Conservation (phyloP, 2,888 invertebrate genomes). For the Perdita meconis region DNA sequence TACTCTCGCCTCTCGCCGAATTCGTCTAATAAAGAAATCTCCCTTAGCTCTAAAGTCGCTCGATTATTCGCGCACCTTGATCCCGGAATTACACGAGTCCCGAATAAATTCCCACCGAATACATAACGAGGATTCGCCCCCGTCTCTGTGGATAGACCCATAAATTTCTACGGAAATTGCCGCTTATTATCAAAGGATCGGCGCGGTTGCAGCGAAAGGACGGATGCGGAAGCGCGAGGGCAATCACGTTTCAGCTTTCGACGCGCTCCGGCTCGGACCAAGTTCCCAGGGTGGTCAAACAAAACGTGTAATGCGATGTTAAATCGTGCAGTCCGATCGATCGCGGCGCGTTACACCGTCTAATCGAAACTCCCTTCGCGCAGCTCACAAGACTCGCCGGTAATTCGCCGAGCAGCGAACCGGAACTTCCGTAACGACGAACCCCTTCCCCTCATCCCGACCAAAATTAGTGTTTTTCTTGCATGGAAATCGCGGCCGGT, state of each 20-base stretch:
- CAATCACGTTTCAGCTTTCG: constrained; percentile 22
- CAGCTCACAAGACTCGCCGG: neutral
- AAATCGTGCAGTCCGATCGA: constrained; percentile 60
- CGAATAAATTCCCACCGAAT: constrained; percentile 41
- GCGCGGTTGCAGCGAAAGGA: neutral
- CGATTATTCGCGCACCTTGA: constrained; percentile 36
- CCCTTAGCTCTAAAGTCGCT: neutral
- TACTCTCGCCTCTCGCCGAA: too few relatives aligned
- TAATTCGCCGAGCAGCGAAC: neutral
- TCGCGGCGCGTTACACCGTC: constrained; percentile 40
- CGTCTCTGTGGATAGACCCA: constrained; percentile 20
- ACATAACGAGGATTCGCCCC: constrained; percentile 40
- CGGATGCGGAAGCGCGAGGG: neutral
- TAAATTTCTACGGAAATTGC: constrained; percentile 40
- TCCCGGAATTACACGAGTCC: constrained; percentile 27
- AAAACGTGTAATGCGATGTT: constrained; percentile 57
- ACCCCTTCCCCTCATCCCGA: too few relatives aligned
- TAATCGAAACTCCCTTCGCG: constrained; percentile 47
- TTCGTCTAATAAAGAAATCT: constrained; percentile 36
- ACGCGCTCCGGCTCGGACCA: constrained; percentile 36
- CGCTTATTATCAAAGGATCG: constrained; percentile 28
- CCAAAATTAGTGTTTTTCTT: neutral
- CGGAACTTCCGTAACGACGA: neutral
- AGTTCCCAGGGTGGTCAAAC: constrained; percentile 38
- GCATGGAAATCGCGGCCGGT: neutral